Evolutionary conservation across 2,888 invertebrate species (phyloP), one percentile per base, ranked within the genome.

Genomic region (Drosophila meridiana): DNA sequence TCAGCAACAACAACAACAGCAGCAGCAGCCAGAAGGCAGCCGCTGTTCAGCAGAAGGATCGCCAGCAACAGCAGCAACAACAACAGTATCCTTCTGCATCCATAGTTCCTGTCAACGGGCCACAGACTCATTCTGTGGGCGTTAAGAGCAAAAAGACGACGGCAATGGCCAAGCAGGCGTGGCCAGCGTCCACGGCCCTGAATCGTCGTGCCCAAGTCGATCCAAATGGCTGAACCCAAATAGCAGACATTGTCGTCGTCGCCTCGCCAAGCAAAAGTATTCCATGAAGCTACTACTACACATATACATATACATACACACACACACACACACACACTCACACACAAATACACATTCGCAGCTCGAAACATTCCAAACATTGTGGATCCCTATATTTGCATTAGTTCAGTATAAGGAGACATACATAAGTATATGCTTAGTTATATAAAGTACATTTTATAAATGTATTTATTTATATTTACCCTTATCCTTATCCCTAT

Each of bases 171-270:
- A 87, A 82, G 59, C 82, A 83, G 66, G 67, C 83, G 47, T 85
- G 85, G 81, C 83, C 80, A 59, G 77, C 81, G 64, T 69, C 81
- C 61, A 74, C 77, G 56, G 80, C 78, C 13, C 76, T 87, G 80
- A 90, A 92, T 83, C 91, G 92, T 56, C 89, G 91, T 57, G 91
- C 93, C 59, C 92, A 93, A 73, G 92, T 93, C 53, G 93, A 93
- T 85, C 93, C 93, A 43, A 93, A 93, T 75, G 93, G 93, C 79
- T 93, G 92, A 91, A 92, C 93, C 78, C 93, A 91, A 53, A 48
- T 40, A 20, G 9, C 42, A 20, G 56, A 7, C 55, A 52, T 56
- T 65, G 53, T 64, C 30, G 59, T 79, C 38, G 70, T 64, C 59
- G 65, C 64, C 71, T 68, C 73, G 75, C 78, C 78, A 83, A 81